Evolutionary conservation across 1,140 invertebrate genomes (phyloP), one percentile per base, ranked within the genome.

Genomic region (Brachionus rubens): DNA sequence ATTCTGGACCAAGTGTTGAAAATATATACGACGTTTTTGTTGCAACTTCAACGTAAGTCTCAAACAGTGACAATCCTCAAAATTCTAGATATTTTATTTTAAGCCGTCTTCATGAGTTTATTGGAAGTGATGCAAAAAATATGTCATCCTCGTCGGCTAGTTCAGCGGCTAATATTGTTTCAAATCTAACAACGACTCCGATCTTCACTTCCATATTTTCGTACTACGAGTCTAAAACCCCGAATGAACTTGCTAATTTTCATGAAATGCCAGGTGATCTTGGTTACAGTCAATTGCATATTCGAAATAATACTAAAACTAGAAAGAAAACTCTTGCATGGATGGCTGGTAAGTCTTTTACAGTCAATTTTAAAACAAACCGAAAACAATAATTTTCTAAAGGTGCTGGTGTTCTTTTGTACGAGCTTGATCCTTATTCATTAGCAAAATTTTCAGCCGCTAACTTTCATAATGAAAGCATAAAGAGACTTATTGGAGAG

Each of bases 241-340:
- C 50, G 76, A 72, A 47, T 75, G 75, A 81, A 79, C 88, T 77
- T 87, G 87, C 79, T n/a, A 79, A 81, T 70, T 92, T 89, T 78
- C 88, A 90, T 78, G 90, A 93, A 79, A 86, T 91, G 40, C 89
- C 90, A 28, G 91, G 90, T 26, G 87, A 89, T 26, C 83, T 92
- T 26, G 88, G 88, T 46, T 91, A 90, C 82, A 94, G 92, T 1
- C 88, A 89, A 80, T 85, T 96, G 40, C 89, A 91, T 78, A 90
- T 72, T 94, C 78, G 93, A 88, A 83, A 90, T 89, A 79, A 88
- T 90, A 78, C 87, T 86, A 56, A 85, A 88, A 76, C 87, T 86
- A 79, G 85, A 86, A 76, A 91, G 14, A 89, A 89, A 81, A 87
- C 88, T n/a, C 92, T 94, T 87, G 91, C 90, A 4, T 95, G 92